A percentile compares a stretch with the other conserved stretches of the same genome.
Conservation (phyloP, 2,797 vertebrate genomes). For the Paedocypris micromegethes region DNA sequence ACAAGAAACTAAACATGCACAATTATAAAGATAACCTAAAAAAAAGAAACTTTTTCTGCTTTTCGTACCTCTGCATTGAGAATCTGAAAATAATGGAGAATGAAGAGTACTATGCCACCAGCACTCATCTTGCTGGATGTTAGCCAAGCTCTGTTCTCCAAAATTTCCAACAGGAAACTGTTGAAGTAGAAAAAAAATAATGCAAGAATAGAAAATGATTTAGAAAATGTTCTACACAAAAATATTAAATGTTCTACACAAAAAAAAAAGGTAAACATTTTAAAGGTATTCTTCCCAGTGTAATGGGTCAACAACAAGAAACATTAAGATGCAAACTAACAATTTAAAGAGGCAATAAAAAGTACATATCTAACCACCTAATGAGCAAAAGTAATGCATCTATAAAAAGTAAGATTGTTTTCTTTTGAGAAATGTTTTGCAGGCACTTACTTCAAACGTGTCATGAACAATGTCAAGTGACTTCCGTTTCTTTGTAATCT, state of each 20-base stretch:
- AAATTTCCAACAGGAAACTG: slow-evolving; percentile 81
- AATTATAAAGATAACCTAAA: too few species aligned
- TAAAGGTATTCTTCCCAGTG: too few species aligned
- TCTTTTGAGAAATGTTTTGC: not conserved
- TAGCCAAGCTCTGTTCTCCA: slow-evolving; percentile 76
- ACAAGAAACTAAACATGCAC: too few species aligned
- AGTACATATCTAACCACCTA: too few species aligned
- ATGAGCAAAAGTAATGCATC: too few species aligned
- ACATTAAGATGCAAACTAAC: too few species aligned
- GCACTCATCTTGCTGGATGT: slow-evolving; percentile 83
- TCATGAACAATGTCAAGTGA: slow-evolving; percentile 75
- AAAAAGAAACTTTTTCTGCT: not conserved
- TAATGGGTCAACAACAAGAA: too few species aligned
- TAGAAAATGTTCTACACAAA: too few species aligned
- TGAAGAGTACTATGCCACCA: slow-evolving; percentile 97
- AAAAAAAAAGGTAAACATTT: too few species aligned
- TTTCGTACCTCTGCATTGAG: slow-evolving; percentile 88
- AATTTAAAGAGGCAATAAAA: too few species aligned
- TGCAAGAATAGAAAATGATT: not conserved
- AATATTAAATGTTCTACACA: too few species aligned
- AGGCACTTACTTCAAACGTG: slow-evolving; percentile 77
- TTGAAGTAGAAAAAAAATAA: slow-evolving; percentile 53
- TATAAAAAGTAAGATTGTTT: too few species aligned
- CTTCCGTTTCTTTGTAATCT: slow-evolving; percentile 76
- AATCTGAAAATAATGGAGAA: slow-evolving; percentile 85